Conservation (phyloP, 2,888 invertebrate species). For the Lycia hirtaria region DNA sequence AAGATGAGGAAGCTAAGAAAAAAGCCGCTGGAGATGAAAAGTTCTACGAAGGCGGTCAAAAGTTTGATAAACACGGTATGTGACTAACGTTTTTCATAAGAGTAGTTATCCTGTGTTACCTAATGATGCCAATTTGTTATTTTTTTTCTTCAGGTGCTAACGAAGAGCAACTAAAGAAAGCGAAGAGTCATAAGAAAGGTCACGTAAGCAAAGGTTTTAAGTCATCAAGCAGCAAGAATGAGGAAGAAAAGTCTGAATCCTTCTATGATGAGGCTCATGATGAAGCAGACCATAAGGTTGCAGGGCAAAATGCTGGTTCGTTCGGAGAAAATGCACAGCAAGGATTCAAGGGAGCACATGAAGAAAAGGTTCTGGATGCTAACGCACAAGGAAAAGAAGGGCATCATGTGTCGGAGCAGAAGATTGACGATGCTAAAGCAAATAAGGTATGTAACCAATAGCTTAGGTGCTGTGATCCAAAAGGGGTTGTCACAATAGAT, state of each 20-base stretch:
- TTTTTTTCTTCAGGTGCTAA: constrained; percentile 72
- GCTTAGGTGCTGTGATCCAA: too few relatives aligned
- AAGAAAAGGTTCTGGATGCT: constrained; percentile 84
- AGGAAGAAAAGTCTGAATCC: constrained; percentile 87
- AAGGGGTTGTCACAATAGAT: too few relatives aligned
- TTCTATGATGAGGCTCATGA: constrained; percentile 88
- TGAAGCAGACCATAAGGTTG: constrained; percentile 85
- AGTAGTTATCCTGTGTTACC: too few relatives aligned
- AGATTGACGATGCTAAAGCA: constrained; percentile 84
- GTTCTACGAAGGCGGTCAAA: constrained; percentile 84
- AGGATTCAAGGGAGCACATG: constrained; percentile 86
- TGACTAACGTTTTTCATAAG: constrained; percentile 17
- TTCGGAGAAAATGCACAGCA: constrained; percentile 85
- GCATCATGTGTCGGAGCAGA: constrained; percentile 83
- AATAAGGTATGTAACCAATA: constrained; percentile 73
- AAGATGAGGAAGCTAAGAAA: constrained; percentile 84
- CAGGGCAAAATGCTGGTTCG: constrained; percentile 83
- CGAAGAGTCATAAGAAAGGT: constrained; percentile 87
- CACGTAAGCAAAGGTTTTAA: constrained; percentile 89
- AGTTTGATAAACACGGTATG: constrained; percentile 84
- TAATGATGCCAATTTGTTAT: too few relatives aligned
- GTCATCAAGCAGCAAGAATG: constrained; percentile 88
- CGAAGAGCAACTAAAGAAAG: constrained; percentile 83
- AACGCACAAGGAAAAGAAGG: constrained; percentile 86
- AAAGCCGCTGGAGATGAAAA: constrained; percentile 86